A percentile compares a stretch with the other conserved stretches of the same genome.
Conservation (phyloP, 2,888 invertebrate species). For the Orchestes rusci region DNA sequence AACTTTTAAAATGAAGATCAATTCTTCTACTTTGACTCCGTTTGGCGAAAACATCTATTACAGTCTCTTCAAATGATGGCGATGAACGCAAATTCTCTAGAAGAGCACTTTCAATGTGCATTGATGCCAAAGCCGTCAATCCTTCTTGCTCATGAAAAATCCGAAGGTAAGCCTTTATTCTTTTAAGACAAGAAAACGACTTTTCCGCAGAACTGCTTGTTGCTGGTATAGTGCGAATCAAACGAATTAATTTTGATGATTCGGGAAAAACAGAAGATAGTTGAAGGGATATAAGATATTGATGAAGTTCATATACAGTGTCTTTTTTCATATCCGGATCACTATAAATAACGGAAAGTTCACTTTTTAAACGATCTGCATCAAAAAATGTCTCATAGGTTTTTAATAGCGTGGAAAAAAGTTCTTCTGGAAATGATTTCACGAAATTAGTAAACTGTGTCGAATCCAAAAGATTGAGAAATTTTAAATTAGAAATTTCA, state of each 20-base stretch:
- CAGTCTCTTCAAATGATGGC: neutral
- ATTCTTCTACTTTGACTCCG: neutral
- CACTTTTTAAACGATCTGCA: neutral
- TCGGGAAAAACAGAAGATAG: conserved; percentile 2
- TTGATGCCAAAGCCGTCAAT: neutral
- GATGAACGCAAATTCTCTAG: neutral
- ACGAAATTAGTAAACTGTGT: conserved; percentile 5
- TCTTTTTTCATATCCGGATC: neutral
- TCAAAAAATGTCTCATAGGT: conserved; percentile 11
- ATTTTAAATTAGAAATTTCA: conserved; percentile 11
- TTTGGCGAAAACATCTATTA: neutral
- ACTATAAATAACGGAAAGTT: conserved; percentile 8
- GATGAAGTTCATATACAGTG: neutral
- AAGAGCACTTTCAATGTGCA: neutral
- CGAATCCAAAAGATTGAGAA: conserved; percentile 5
- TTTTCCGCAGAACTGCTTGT: conserved; percentile 12
- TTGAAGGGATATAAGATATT: neutral
- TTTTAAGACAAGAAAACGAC: neutral
- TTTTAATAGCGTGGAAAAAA: conserved; percentile 2
- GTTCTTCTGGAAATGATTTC: conserved; percentile 5
- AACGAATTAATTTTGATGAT: conserved; percentile 1
- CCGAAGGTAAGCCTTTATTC: neutral
- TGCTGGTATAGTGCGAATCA: conserved; percentile 16
- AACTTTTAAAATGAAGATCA: neutral
- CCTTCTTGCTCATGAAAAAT: neutral